A percentile compares a stretch with the other conserved stretches of the same genome.
phyloP scores from a whole-genome alignment of 2,797 vertebrate genomes.

The Enoplosus armatus region DNA sequence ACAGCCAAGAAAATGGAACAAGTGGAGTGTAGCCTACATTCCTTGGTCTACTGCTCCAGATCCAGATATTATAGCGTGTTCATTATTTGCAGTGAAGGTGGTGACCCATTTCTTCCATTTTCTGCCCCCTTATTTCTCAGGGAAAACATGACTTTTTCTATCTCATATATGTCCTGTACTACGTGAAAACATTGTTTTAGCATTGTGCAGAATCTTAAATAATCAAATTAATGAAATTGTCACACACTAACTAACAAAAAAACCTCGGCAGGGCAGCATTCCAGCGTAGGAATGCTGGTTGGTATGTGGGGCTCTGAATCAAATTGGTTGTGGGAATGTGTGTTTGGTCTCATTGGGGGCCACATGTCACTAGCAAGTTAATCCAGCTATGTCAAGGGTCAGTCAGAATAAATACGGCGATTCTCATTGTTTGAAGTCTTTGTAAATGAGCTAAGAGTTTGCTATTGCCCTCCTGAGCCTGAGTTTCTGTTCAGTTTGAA shows the following conservation, averaged over 20 bases:
- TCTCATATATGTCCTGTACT: background rate
- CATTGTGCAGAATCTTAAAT: background rate
- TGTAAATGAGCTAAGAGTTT: background rate
- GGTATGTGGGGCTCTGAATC: background rate
- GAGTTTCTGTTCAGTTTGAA: background rate
- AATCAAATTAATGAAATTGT: background rate
- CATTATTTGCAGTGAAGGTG: background rate
- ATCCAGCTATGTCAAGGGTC: constrained; percentile 9
- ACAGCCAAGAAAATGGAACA: background rate
- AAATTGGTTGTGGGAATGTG: background rate
- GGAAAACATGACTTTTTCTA: background rate
- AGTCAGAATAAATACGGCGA: background rate
- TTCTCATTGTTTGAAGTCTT: background rate
- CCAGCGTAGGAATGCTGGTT: background rate
- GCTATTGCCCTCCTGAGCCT: background rate
- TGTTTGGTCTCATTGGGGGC: background rate
- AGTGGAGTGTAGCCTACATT: background rate
- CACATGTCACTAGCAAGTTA: background rate
- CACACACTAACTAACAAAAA: background rate
- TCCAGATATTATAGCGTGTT: background rate
- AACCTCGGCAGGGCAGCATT: background rate
- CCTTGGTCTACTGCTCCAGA: background rate
- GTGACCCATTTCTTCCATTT: background rate
- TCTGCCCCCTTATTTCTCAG: background rate
- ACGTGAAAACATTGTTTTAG: background rate